Conservation (phyloP, 2,113 vertebrate genomes). For the Todiramphus chloris region DNA sequence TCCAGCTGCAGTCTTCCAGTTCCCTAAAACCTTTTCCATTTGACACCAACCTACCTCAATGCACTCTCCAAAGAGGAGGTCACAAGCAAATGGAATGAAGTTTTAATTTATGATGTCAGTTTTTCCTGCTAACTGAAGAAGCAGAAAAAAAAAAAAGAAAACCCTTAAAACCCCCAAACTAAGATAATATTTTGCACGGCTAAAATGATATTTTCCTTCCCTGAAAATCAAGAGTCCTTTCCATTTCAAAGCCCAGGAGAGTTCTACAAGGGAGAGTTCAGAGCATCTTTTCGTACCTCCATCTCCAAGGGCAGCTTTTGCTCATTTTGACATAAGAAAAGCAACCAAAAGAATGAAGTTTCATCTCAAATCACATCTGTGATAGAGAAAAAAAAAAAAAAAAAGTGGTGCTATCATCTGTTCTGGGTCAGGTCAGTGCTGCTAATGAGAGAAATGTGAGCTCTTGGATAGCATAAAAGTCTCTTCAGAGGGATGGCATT, state of each 20-base stretch:
- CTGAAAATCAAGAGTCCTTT: not conserved
- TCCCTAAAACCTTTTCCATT: not conserved
- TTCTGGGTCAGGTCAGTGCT: not conserved
- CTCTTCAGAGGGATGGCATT: not conserved
- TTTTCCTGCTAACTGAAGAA: not conserved
- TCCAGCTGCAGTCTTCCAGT: not conserved
- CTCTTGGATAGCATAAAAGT: not conserved
- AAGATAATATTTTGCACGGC: not conserved
- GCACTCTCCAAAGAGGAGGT: not conserved
- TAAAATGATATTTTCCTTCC: not conserved
- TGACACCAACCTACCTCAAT: not conserved
- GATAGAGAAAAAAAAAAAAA: not conserved
- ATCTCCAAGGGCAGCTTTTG: not conserved
- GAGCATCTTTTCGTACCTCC: not conserved
- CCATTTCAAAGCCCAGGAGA: not conserved
- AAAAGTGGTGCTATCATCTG: not conserved
- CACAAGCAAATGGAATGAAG: not conserved
- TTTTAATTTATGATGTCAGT: not conserved
- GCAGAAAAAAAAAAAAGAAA: not conserved
- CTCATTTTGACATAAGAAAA: not conserved
- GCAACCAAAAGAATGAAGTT: not conserved
- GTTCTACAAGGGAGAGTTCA: not conserved
- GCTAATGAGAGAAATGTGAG: constrained; percentile 27
- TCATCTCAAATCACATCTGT: constrained; percentile 6
- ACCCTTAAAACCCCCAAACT: not conserved